A percentile compares a stretch with the other conserved stretches of the same genome.
phyloP scores from a whole-genome alignment of 2,797 vertebrate species.

The Limnodromus scolopaceus region DNA sequence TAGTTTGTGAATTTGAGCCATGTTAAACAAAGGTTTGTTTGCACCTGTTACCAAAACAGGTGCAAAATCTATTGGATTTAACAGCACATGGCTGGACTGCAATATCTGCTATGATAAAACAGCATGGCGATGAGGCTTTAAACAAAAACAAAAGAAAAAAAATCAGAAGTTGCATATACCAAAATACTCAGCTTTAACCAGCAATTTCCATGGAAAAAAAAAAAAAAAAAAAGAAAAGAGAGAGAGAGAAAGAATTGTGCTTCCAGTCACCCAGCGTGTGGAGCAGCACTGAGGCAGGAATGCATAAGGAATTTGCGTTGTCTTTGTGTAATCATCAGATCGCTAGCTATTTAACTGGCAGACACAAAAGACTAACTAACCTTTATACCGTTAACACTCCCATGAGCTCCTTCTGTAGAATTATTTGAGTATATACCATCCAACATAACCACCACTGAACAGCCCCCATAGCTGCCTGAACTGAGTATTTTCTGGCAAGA shows the following conservation, averaged over 20 bases:
- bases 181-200: background rate
- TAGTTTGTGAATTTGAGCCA: background rate
- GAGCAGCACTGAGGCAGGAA: slow-evolving; percentile 33
- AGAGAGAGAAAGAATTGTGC: background rate
- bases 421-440: background rate
- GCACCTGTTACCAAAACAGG: background rate
- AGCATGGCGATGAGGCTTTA: background rate
- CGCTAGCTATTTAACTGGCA: background rate
- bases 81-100: background rate
- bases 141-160: background rate
- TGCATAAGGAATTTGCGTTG: slow-evolving; percentile 46
- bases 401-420: slow-evolving; percentile 15
- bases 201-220: slow-evolving; percentile 13
- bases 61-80: background rate
- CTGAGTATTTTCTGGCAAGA: background rate
- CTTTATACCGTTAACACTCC: slow-evolving; percentile 9
- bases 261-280: background rate
- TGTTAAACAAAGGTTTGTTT: background rate
- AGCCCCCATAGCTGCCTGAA: background rate
- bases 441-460: background rate
- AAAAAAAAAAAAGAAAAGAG: background rate
- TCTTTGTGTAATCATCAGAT: slow-evolving; percentile 56
- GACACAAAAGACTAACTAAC: slow-evolving; percentile 28
- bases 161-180: background rate
- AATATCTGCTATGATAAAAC: background rate